phyloP scores from a whole-genome alignment of 2,113 vertebrate species.

The Martes martes region DNA sequence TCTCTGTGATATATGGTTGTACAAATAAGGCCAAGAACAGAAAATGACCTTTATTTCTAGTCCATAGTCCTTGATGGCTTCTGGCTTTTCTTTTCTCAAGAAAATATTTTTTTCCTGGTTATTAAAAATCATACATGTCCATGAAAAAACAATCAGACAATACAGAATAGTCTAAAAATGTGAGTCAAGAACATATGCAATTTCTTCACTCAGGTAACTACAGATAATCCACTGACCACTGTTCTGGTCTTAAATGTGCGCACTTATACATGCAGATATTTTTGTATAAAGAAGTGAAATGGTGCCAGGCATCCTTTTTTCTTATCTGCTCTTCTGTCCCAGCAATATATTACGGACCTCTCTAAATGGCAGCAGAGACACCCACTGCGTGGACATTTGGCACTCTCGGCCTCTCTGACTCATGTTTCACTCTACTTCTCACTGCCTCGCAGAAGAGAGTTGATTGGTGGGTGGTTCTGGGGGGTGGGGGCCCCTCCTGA shows the following conservation, averaged over 20 bases:
- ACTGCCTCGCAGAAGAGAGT: neutral
- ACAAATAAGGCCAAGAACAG: constrained; percentile 51
- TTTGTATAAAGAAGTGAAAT: neutral
- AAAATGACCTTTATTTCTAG: constrained; percentile 67
- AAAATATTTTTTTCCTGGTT: constrained; percentile 33
- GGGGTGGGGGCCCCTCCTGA: neutral
- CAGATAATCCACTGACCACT: neutral
- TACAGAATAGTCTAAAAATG: neutral
- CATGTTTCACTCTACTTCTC: neutral
- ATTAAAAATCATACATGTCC: constrained; percentile 51
- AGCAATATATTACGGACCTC: neutral
- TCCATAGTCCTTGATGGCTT: constrained; percentile 51
- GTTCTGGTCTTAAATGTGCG: neutral
- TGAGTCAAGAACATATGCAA: constrained; percentile 3
- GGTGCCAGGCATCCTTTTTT: neutral
- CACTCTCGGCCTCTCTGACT: neutral
- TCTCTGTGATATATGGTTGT: constrained; percentile 26
- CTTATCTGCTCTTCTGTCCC: neutral
- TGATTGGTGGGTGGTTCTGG: neutral
- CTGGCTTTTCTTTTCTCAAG: constrained; percentile 49
- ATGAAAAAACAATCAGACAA: neutral
- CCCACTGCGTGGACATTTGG: neutral
- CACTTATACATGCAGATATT: neutral
- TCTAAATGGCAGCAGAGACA: neutral
- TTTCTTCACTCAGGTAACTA: neutral